Conservation (phyloP, 2,888 invertebrate genomes). For the Gymnocheta viridis region DNA sequence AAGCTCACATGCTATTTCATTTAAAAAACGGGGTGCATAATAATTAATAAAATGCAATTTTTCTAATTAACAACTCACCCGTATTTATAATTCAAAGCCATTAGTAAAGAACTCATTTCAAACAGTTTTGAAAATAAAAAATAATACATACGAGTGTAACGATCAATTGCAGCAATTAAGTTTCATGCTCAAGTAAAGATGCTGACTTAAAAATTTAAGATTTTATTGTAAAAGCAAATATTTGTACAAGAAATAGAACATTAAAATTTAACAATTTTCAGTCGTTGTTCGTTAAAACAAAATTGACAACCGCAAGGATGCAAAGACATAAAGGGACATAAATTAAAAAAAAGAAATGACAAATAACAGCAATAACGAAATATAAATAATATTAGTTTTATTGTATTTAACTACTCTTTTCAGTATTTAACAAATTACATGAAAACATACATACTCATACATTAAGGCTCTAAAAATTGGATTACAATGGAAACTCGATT, state of each 20-base stretch:
- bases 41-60: too few relatives aligned
- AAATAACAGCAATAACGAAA: constrained; percentile 30
- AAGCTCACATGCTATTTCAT: too few relatives aligned
- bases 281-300: background rate
- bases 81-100: too few relatives aligned
- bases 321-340: constrained; percentile 13
- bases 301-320: background rate
- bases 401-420: constrained; percentile 20
- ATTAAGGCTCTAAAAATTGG: background rate
- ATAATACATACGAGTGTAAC: too few relatives aligned
- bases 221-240: constrained; percentile 48
- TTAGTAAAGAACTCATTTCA: background rate
- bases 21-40: too few relatives aligned
- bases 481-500: background rate
- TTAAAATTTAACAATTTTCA: too few relatives aligned
- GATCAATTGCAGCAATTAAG: constrained; percentile 8
- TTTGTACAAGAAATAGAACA: constrained; percentile 11
- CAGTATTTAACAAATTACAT: constrained; percentile 37
- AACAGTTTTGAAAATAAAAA: constrained; percentile 2
- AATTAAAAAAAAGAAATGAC: constrained; percentile 47
- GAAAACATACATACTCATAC: background rate
- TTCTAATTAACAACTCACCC: too few relatives aligned
- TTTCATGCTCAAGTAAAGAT: constrained; percentile 25
- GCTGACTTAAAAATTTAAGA: background rate
- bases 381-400: background rate